Base-by-base conservation (phyloP, 2,888 invertebrate genomes). In the Cenopis cana region DNA sequence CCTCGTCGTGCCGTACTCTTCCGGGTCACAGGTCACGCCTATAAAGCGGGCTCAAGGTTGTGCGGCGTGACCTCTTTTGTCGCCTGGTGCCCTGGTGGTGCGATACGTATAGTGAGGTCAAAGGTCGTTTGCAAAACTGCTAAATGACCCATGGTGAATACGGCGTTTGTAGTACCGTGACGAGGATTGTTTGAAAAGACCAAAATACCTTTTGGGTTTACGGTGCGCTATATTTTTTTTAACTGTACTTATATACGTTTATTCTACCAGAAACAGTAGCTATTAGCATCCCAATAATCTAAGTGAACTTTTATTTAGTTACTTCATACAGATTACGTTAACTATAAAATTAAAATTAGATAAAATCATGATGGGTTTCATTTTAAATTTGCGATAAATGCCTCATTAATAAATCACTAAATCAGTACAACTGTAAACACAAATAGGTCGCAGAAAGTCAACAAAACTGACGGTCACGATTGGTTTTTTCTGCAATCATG, bases 51-150 rank as follows among this genome's bases (percentile, higher is more conserved):
- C 74, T 80, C 83, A 85, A 84, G 83, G 85, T 80, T 82, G 80
- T 76, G 78, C 82, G 82, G 81, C 76, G 74, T 76, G 85, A 85
- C 88, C 87, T 83, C 82, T 81, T 85, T 84, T 77, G 76, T 79
- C 81, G 82, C 81, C 83, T 89, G 85, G 80, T 82, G 78, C 77
- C 86, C 84, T 86, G 75, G 86, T 89, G 84, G 78, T 76, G 71
- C 73, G 60, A 69, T 57, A 71, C 76, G 67, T 59, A 74, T 67
- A 70, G 54, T 29, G 61, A 68, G 74, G 61, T 75, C 67, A 72
- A 66, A 71, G 74, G 62, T 68, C 64, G 38, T n/a, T 46, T 46
- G 6, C n/a, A n/a, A n/a, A n/a, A n/a, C n/a, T n/a, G n/a, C n/a
- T n/a, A n/a, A n/a, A n/a, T n/a, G n/a, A n/a, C n/a, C n/a, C n/a